Evolutionary conservation across 2,113 vertebrate genomes (phyloP).

Genomic region (Caracal caracal): DNA sequence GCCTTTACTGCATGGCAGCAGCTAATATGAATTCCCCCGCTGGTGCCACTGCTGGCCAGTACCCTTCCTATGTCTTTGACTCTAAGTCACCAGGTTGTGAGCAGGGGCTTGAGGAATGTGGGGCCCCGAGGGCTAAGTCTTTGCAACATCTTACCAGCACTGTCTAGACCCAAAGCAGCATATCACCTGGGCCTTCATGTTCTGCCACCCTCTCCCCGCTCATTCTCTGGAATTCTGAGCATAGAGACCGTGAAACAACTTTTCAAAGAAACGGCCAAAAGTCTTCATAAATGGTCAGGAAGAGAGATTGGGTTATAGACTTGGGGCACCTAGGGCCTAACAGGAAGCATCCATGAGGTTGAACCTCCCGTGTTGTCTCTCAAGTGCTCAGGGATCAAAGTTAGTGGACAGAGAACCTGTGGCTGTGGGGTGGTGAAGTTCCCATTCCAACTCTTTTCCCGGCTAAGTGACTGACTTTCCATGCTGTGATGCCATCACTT

Average conservation of each 20-base stretch:
- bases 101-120: not conserved
- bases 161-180: not conserved
- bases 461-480: not conserved
- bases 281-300: constrained; percentile 43
- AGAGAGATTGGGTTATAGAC: not conserved
- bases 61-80: constrained; percentile 9
- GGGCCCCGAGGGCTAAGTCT: not conserved
- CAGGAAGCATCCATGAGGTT: constrained; percentile 18
- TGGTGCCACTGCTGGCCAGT: constrained; percentile 30
- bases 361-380: constrained; percentile 51
- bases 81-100: not conserved
- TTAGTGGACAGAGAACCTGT: not conserved
- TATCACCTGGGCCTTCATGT: not conserved
- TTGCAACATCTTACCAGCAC: not conserved
- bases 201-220: not conserved
- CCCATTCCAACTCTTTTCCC: not conserved
- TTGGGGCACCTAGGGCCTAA: not conserved
- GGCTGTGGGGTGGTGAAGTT: not conserved
- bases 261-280: not conserved
- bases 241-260: not conserved
- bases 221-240: constrained; percentile 11
- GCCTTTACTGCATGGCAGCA: not conserved
- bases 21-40: not conserved
- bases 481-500: not conserved
- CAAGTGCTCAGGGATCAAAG: constrained; percentile 54